phyloP scores from a whole-genome alignment of 2,888 invertebrate species.

The Brenthis ino region DNA sequence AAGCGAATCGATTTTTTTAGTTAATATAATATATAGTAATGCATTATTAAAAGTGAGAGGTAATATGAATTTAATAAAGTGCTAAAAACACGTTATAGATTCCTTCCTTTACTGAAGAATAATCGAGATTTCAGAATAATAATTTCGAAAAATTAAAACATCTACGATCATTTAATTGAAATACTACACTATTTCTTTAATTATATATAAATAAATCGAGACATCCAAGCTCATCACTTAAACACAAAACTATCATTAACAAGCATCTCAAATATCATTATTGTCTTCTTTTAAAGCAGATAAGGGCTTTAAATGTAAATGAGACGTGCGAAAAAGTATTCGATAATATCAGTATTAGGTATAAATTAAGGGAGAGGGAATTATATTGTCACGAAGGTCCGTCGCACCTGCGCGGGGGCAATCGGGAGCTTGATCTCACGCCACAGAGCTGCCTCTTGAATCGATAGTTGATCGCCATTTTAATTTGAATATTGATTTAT shows the following conservation, averaged over 20 bases:
- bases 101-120: no score
- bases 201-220: not conserved
- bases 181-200: not conserved
- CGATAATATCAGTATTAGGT: constrained; percentile 80
- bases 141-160: not conserved
- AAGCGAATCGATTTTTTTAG: not conserved
- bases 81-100: no score
- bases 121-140: no score
- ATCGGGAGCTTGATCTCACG: constrained; percentile 58
- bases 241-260: constrained; percentile 48
- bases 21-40: not conserved
- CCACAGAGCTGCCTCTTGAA: constrained; percentile 46
- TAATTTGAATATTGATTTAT: constrained; percentile 38
- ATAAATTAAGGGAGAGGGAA: constrained; percentile 76
- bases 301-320: constrained; percentile 77
- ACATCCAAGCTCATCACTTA: constrained; percentile 24
- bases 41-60: not conserved
- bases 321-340: constrained; percentile 75
- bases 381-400: constrained; percentile 79
- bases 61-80: no score
- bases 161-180: not conserved
- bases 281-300: constrained; percentile 60
- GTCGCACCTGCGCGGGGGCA: constrained; percentile 50
- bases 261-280: constrained; percentile 67
- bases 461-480: constrained; percentile 35